These are phyloP conservation scores for Pristionchus mayeri DNA, from an alignment of 2,888 invertebrate genomes.

Conservation along the genomic window DNA sequence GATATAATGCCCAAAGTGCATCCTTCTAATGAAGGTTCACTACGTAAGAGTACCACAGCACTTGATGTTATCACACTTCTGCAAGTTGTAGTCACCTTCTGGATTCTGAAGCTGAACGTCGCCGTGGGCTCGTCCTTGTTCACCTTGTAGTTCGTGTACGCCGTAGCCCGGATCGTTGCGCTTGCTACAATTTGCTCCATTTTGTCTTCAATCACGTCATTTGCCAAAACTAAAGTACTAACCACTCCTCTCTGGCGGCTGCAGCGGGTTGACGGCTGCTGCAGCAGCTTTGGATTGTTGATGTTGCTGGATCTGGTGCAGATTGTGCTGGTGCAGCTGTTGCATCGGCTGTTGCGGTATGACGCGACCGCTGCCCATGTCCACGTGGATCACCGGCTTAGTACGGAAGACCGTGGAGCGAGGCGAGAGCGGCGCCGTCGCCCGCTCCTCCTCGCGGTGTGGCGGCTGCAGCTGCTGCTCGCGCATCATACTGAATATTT, in stretches of 20 bases:
- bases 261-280: conserved; percentile 23
- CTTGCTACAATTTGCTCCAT: neutral
- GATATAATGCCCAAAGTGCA: neutral
- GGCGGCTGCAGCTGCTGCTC: neutral
- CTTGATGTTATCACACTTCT: neutral
- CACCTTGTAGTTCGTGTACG: conserved; percentile 13
- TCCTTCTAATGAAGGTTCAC: neutral
- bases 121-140: conserved; percentile 24
- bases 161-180: neutral
- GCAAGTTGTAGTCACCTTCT: neutral
- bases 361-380: conserved; percentile 57
- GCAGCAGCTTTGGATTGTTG: neutral
- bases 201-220: neutral
- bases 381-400: conserved; percentile 73
- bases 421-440: conserved; percentile 65
- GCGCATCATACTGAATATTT: neutral
- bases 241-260: neutral
- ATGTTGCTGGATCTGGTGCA: conserved; percentile 24
- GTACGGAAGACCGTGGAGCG: conserved; percentile 72
- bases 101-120: conserved; percentile 45
- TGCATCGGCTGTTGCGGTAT: conserved; percentile 50
- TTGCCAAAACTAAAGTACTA: neutral
- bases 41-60: neutral
- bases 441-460: conserved; percentile 32
- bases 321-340: neutral